These are phyloP conservation scores for Craniophora ligustri DNA, from an alignment of 2,888 invertebrate species.

Conservation along the genomic window DNA sequence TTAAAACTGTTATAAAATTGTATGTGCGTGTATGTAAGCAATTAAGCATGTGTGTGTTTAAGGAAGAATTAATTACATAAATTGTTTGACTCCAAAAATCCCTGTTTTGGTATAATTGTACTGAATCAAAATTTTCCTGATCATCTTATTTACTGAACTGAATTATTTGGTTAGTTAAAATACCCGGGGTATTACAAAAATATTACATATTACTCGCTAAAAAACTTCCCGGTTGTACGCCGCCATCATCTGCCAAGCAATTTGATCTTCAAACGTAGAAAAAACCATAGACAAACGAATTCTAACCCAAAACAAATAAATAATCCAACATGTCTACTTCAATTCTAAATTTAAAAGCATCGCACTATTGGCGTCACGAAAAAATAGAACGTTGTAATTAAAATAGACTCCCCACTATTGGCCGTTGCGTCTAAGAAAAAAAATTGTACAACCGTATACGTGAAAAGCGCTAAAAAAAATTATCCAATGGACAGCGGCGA, in stretches of 20 bases:
- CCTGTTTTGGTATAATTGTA: constrained; percentile 3
- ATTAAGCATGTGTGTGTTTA: no score
- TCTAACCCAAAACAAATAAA: constrained; percentile 34
- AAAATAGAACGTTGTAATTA: constrained; percentile 79
- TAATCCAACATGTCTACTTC: constrained; percentile 39
- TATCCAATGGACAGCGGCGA: constrained; percentile 77
- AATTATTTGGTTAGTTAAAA: background rate
- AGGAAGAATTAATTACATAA: constrained; percentile 19
- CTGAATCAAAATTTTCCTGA: constrained; percentile 13
- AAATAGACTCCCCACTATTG: constrained; percentile 82
- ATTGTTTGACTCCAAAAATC: background rate
- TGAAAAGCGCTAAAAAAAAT: constrained; percentile 85
- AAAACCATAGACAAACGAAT: constrained; percentile 13
- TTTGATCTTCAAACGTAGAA: background rate
- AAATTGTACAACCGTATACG: constrained; percentile 79
- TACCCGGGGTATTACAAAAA: background rate
- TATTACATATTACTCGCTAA: no score
- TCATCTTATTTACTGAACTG: background rate
- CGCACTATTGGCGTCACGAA: constrained; percentile 57
- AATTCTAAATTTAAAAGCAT: constrained; percentile 56
- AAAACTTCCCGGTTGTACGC: no score
- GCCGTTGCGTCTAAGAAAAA: constrained; percentile 83
- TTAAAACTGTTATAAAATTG: no score
- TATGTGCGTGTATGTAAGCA: no score
- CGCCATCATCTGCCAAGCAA: no score